phyloP scores from a whole-genome alignment of 2,888 invertebrate genomes.

The Pyrochroa serraticornis region DNA sequence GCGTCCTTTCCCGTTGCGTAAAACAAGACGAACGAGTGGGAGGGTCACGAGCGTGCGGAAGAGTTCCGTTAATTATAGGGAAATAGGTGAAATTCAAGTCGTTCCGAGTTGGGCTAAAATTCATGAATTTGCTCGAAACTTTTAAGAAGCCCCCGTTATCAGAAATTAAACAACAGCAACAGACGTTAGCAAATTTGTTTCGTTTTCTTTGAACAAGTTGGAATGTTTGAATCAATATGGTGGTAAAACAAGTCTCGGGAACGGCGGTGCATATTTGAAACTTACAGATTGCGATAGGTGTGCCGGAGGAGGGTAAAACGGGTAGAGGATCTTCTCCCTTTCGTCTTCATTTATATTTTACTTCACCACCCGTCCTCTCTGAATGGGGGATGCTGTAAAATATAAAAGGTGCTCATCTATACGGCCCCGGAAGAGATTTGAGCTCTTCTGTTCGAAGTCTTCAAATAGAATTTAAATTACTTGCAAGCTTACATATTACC shows the following conservation, averaged over 20 bases:
- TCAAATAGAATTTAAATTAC: conserved; percentile 24
- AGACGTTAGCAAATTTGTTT: no score
- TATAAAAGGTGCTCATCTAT: conserved; percentile 19
- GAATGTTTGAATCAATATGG: no score
- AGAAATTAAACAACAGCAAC: no score
- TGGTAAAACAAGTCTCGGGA: not conserved
- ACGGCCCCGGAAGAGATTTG: conserved; percentile 13
- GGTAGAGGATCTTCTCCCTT: conserved; percentile 18
- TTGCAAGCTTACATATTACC: conserved; percentile 2
- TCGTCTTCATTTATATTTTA: conserved; percentile 22
- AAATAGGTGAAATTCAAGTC: no score
- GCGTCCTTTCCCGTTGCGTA: no score
- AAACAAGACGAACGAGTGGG: no score
- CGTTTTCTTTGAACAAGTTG: no score
- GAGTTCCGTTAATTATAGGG: no score
- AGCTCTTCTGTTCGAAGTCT: conserved; percentile 14
- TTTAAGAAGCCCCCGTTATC: no score
- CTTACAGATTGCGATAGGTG: conserved; percentile 9
- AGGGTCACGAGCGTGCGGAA: no score
- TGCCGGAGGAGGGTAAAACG: not conserved
- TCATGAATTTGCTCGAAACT: no score
- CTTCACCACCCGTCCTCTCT: conserved; percentile 5
- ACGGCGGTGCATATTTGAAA: conserved; percentile 19
- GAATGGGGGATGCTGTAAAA: conserved; percentile 18
- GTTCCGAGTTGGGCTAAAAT: no score